Percentiles rank a stretch among this genome's conserved stretches.
These are phyloP conservation scores for Thamnophis elegans DNA, from an alignment of 2,797 vertebrate species.

Conservation along the genomic window DNA sequence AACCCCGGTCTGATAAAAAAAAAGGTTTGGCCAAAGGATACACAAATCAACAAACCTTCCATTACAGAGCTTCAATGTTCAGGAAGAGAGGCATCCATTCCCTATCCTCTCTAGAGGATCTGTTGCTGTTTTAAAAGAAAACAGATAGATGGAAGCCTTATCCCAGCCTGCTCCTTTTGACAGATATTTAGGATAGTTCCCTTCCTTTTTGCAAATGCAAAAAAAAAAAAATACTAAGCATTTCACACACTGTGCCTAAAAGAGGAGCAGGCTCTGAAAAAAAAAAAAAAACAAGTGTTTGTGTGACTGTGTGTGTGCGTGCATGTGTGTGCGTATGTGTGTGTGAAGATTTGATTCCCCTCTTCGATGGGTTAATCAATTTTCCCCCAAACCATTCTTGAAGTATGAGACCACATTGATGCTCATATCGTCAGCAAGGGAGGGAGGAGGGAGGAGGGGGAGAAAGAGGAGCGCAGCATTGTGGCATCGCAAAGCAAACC, in stretches of 20 bases:
- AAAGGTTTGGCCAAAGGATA: background rate
- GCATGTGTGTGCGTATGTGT: no score
- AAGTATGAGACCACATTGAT: background rate
- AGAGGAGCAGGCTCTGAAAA: background rate
- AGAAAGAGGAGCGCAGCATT: background rate
- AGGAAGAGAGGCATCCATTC: background rate
- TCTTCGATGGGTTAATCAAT: background rate
- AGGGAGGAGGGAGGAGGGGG: background rate
- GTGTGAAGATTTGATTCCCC: background rate
- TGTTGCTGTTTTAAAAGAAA: background rate
- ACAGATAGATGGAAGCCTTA: background rate
- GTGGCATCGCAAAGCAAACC: background rate
- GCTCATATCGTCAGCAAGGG: background rate
- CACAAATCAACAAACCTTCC: background rate
- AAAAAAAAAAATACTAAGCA: background rate
- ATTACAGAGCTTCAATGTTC: background rate
- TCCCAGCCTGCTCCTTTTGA: no score
- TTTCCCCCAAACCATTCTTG: background rate
- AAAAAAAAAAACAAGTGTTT: no score
- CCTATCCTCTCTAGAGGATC: background rate
- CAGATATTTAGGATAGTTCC: background rate
- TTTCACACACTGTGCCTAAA: background rate
- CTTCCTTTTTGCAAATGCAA: background rate
- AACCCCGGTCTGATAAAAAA: background rate
- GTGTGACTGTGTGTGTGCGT: no score